These are phyloP conservation scores for Triplophysa bombifrons DNA, from an alignment of 2,797 vertebrate species.

Conservation along the genomic window DNA sequence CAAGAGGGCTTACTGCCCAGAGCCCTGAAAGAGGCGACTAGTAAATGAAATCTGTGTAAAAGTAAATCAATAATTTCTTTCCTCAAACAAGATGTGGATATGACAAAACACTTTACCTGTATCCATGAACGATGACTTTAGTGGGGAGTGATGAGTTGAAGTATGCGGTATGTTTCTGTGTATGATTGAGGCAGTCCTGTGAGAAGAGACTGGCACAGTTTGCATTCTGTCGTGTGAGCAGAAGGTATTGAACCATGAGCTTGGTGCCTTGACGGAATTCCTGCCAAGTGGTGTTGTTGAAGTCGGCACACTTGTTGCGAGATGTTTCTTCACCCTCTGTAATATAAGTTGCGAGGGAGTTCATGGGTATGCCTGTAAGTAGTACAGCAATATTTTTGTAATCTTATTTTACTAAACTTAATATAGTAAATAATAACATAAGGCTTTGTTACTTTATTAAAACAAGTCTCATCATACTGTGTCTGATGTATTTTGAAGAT, in stretches of 20 bases:
- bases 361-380: not conserved
- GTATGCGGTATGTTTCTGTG: constrained; percentile 54
- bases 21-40: constrained; percentile 69
- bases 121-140: constrained; percentile 93
- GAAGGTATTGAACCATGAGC: constrained; percentile 83
- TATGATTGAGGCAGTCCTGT: constrained; percentile 62
- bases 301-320: constrained; percentile 76
- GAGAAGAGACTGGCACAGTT: constrained; percentile 80
- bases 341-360: not conserved
- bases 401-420: not conserved
- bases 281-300: constrained; percentile 77
- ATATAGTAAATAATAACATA: not conserved
- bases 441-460: not conserved
- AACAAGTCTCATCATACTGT: not conserved
- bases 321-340: constrained; percentile 61
- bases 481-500: not conserved
- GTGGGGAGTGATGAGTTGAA: constrained; percentile 83
- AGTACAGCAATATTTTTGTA: not conserved
- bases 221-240: constrained; percentile 78
- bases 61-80: constrained; percentile 11
- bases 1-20: constrained; percentile 90
- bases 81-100: not conserved
- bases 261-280: constrained; percentile 67
- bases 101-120: constrained; percentile 78
- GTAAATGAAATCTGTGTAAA: not conserved